Percentiles rank a stretch among this genome's conserved stretches.
Conservation (phyloP, 2,888 invertebrate genomes). For the Leptodirus hochenwartii region DNA sequence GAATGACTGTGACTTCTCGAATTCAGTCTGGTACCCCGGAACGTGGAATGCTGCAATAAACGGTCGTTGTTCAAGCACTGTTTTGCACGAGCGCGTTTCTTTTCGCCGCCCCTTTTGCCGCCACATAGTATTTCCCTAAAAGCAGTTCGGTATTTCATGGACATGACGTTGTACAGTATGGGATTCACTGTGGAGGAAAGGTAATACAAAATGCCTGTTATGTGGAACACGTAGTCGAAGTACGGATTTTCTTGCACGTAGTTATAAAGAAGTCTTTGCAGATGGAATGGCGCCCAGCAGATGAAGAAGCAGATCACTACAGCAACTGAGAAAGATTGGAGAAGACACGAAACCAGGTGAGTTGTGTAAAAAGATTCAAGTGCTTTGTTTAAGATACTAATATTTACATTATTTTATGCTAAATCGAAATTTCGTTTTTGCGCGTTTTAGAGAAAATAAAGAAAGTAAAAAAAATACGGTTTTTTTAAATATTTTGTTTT, state of each 20-base stretch:
- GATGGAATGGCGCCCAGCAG: conserved; percentile 94
- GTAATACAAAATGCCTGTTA: conserved; percentile 69
- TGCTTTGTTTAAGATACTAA: not conserved
- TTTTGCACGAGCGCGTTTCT: conserved; percentile 7
- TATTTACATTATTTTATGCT: no score
- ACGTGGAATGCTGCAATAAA: conserved; percentile 7
- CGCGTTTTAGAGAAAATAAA: no score
- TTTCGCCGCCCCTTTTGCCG: conserved; percentile 20
- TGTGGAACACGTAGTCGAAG: conserved; percentile 58
- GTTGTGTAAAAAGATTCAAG: conserved; percentile 2
- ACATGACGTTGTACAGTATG: conserved; percentile 72
- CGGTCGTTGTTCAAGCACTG: conserved; percentile 10
- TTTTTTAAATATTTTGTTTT: no score
- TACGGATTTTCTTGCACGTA: conserved; percentile 44
- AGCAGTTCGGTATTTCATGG: conserved; percentile 52
- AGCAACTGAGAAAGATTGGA: conserved; percentile 46
- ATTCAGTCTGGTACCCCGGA: conserved; percentile 3
- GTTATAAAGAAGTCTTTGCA: conserved; percentile 71
- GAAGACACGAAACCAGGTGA: no score
- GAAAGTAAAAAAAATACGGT: no score
- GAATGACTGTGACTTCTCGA: conserved; percentile 7
- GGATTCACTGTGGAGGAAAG: conserved; percentile 67
- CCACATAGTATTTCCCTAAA: conserved; percentile 60
- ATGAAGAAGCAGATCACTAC: conserved; percentile 88
- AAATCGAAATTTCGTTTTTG: not conserved